phyloP scores from a whole-genome alignment of 1,140 invertebrate species.

The Drosophila neocordata region DNA sequence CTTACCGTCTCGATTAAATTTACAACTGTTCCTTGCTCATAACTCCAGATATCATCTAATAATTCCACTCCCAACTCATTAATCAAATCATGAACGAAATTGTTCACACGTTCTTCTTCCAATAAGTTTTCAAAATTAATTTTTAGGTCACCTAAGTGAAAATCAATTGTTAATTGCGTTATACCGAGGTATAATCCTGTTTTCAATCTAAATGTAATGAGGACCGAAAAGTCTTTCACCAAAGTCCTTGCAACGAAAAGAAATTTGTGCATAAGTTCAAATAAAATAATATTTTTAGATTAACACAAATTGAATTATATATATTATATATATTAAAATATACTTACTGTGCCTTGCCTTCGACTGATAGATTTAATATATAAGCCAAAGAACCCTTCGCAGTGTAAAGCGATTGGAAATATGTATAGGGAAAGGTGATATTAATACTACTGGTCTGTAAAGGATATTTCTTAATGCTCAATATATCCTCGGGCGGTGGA shows the following conservation, averaged over 20 bases:
- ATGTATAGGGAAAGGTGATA: conserved; percentile 59
- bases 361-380: conserved; percentile 66
- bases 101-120: conserved; percentile 64
- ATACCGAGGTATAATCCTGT: conserved; percentile 41
- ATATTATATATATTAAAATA: too few relatives aligned
- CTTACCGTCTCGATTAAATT: conserved; percentile 52
- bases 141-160: conserved; percentile 55
- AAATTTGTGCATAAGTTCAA: conserved; percentile 1
- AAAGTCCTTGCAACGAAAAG: conserved; percentile 32
- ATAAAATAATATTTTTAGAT: too few relatives aligned
- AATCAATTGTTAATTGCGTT: conserved; percentile 44
- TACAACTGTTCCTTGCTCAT: conserved; percentile 43
- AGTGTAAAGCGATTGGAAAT: conserved; percentile 66
- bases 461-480: conserved; percentile 40
- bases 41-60: conserved; percentile 65
- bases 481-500: too few relatives aligned
- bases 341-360: conserved; percentile 72
- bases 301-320: too few relatives aligned
- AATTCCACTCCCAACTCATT: conserved; percentile 73
- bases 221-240: conserved; percentile 45
- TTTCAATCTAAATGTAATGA: conserved; percentile 53
- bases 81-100: conserved; percentile 63
- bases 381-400: conserved; percentile 74
- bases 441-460: conserved; percentile 45
- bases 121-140: conserved; percentile 67